Conservation (phyloP, 2,888 invertebrate genomes). For the Phortica magna region DNA sequence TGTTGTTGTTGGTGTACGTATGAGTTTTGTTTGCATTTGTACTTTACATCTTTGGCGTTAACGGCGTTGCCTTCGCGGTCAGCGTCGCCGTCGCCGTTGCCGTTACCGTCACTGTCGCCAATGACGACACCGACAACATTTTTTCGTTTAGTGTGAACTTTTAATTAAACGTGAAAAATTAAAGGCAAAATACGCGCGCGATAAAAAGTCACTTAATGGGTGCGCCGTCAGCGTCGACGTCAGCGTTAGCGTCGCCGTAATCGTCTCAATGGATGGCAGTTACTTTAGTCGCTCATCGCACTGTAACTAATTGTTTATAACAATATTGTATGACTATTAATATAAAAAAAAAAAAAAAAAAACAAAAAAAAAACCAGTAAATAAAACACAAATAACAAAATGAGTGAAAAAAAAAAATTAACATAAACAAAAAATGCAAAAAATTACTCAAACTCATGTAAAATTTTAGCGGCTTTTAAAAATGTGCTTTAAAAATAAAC, state of each 20-base stretch:
- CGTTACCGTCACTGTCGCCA: neutral
- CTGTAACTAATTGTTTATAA: slow-evolving; percentile 63
- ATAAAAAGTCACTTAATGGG: slow-evolving; percentile 23
- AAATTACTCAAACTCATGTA: neutral
- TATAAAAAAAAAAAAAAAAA: slow-evolving; percentile 42
- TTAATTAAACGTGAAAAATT: slow-evolving; percentile 52
- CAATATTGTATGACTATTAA: slow-evolving; percentile 49
- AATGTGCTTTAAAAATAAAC: neutral
- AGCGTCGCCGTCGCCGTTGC: neutral
- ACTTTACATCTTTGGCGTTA: neutral
- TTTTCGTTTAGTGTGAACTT: slow-evolving; percentile 45
- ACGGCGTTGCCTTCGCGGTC: neutral
- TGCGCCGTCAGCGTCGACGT: neutral
- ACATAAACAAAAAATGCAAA: slow-evolving; percentile 42
- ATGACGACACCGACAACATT: slow-evolving; percentile 20
- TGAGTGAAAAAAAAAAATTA: slow-evolving; percentile 49
- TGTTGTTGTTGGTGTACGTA: slow-evolving; percentile 6
- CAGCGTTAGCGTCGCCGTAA: neutral
- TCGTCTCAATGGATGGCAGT: neutral
- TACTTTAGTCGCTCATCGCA: neutral
- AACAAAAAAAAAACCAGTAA: slow-evolving; percentile 47
- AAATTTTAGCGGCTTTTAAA: slow-evolving; percentile 4
- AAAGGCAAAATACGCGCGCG: slow-evolving; percentile 31
- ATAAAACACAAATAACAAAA: slow-evolving; percentile 35
- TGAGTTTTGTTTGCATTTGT: neutral